Evolutionary conservation across 2,888 invertebrate species (phyloP).

Genomic region (Sicus ferrugineus): DNA sequence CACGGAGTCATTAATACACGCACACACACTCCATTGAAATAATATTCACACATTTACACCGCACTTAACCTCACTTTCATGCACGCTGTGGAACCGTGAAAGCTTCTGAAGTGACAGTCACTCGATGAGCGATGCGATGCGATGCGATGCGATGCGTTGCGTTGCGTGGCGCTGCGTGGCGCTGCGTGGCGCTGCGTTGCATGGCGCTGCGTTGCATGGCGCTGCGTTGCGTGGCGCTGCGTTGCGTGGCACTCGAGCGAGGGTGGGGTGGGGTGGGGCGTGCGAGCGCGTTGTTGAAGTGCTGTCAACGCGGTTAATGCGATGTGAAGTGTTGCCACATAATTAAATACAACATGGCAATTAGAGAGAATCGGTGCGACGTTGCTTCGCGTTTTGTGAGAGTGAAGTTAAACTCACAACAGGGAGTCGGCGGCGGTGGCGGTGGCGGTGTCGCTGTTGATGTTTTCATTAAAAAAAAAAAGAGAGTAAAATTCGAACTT

Average conservation of each 20-base stretch:
- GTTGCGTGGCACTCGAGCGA: not conserved
- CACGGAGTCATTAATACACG: not conserved
- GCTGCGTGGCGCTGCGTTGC: not conserved
- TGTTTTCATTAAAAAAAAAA: not conserved
- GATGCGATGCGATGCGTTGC: not conserved
- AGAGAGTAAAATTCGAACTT: too few relatives aligned
- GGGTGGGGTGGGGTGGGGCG: too few relatives aligned
- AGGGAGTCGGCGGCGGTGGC: too few relatives aligned
- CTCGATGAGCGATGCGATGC: not conserved
- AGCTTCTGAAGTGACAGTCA: not conserved
- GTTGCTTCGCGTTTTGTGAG: not conserved
- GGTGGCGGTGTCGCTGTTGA: too few relatives aligned
- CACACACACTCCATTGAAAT: not conserved
- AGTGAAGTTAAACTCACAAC: not conserved
- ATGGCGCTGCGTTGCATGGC: not conserved
- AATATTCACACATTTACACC: not conserved
- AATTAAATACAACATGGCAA: slow-evolving; percentile 25
- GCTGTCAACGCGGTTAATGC: slow-evolving; percentile 6
- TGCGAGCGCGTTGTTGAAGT: not conserved
- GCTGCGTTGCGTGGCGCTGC: not conserved
- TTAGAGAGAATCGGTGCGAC: slow-evolving; percentile 14
- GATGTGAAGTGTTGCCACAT: slow-evolving; percentile 26
- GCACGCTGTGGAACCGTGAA: not conserved
- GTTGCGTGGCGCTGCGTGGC: too few relatives aligned
- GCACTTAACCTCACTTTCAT: not conserved